Evolutionary conservation across 1,140 invertebrate species (phyloP).

Genomic region (Cyrtorhinus lividipennis): DNA sequence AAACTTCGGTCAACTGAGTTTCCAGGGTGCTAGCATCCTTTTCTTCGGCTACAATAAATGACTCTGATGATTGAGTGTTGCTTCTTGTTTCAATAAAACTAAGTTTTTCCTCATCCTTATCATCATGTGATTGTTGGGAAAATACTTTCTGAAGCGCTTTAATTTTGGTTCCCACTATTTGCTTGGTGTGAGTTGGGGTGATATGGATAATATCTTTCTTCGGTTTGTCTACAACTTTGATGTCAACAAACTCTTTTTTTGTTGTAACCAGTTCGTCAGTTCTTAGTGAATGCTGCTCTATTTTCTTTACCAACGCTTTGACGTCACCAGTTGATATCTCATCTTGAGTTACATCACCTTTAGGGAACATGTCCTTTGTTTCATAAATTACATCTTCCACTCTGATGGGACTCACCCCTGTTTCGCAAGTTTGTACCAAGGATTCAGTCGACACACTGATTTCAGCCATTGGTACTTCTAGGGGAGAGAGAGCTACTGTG

Average conservation of each 20-base stretch:
- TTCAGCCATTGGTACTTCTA: conserved; percentile 34
- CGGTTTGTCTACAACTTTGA: conserved; percentile 3
- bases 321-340: conserved; percentile 30
- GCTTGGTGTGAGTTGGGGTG: conserved; percentile 22
- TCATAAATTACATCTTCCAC: conserved; percentile 24
- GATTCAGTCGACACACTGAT: conserved; percentile 34
- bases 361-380: conserved; percentile 22
- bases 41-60: conserved; percentile 6
- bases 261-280: conserved; percentile 6
- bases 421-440: conserved; percentile 32
- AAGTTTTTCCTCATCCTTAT: not conserved
- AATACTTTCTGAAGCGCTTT: conserved; percentile 35
- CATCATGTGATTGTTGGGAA: conserved; percentile 23
- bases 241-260: conserved; percentile 17
- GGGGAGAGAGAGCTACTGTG: conserved; percentile 29
- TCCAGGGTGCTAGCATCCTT: conserved; percentile 12
- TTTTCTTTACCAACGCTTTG: conserved; percentile 32
- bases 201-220: not conserved
- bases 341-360: conserved; percentile 17
- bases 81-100: not conserved
- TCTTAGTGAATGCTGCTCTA: conserved; percentile 32
- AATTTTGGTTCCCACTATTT: conserved; percentile 33
- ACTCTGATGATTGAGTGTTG: not conserved
- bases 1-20: conserved; percentile 24
- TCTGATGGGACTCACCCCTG: conserved; percentile 33